phyloP scores from a whole-genome alignment of 2,113 vertebrate genomes.

The Microtus montanus region DNA sequence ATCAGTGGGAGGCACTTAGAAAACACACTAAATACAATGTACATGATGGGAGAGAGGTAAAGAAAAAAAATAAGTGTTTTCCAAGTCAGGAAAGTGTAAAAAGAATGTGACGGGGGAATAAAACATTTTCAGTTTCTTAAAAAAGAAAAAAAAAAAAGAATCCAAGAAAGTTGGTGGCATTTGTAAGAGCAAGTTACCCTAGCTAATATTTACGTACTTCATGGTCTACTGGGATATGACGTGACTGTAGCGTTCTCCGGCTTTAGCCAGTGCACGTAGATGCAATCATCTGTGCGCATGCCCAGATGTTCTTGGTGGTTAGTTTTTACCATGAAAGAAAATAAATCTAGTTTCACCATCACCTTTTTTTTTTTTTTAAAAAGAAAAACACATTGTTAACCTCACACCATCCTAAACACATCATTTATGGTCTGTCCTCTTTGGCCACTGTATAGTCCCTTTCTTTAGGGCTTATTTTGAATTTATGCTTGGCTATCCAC shows the following conservation, averaged over 20 bases:
- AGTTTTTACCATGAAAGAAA: background rate
- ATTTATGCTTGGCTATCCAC: background rate
- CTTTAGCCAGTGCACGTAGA: background rate
- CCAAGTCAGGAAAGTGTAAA: background rate
- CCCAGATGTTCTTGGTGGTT: background rate
- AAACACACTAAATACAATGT: background rate
- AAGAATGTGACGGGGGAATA: background rate
- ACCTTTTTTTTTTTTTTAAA: too few relatives aligned
- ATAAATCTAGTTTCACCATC: background rate
- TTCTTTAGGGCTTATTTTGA: slow-evolving; percentile 3
- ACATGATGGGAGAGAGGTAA: background rate
- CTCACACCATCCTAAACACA: background rate
- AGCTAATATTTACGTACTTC: background rate
- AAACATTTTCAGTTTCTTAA: background rate
- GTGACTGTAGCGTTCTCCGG: background rate
- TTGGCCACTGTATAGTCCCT: background rate
- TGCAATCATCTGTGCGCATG: background rate
- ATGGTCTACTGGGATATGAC: background rate
- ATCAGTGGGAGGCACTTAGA: slow-evolving; percentile 52
- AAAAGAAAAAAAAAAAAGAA: background rate
- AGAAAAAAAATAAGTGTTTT: background rate
- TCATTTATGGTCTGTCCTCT: background rate
- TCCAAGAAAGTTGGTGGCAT: slow-evolving; percentile 34
- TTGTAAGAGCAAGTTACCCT: background rate
- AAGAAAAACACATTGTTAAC: background rate